A percentile compares a stretch with the other conserved stretches of the same genome.
These are phyloP conservation scores for Danionella cerebrum DNA, from an alignment of 2,113 vertebrate genomes.

Conservation along the genomic window DNA sequence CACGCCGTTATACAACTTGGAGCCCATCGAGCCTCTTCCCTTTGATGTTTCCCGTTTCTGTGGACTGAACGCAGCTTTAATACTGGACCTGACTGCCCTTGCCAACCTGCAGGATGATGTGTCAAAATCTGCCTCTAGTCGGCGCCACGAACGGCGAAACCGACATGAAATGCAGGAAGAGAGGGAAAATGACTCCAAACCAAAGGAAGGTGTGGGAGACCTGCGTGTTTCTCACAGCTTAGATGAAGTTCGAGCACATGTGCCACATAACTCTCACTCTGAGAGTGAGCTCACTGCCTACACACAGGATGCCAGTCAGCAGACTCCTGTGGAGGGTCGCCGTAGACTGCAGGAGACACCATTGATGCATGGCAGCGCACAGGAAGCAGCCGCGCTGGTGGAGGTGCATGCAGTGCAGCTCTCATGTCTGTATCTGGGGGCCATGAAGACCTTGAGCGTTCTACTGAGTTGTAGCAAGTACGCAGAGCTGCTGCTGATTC, in stretches of 20 bases:
- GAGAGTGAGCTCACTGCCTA: slow-evolving; percentile 78
- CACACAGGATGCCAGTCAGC: slow-evolving; percentile 56
- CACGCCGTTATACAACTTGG: slow-evolving; percentile 96
- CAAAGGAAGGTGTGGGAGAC: slow-evolving; percentile 54
- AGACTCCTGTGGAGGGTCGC: slow-evolving; percentile 27
- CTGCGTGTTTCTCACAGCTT: slow-evolving; percentile 65
- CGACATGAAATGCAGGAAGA: slow-evolving; percentile 53
- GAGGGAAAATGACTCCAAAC: slow-evolving; percentile 40
- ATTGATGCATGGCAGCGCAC: slow-evolving; percentile 71
- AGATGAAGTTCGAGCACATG: slow-evolving; percentile 76
- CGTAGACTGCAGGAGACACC: slow-evolving; percentile 72
- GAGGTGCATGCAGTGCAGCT: slow-evolving; percentile 91
- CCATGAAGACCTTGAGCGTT: slow-evolving; percentile 91
- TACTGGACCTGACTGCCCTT: slow-evolving; percentile 93
- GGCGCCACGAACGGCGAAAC: slow-evolving; percentile 73
- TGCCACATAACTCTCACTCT: slow-evolving; percentile 63
- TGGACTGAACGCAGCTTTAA: slow-evolving; percentile 84
- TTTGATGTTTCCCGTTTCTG: slow-evolving; percentile 92
- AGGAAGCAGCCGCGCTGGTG: slow-evolving; percentile 72
- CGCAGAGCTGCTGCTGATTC: slow-evolving; percentile 87
- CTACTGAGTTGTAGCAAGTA: slow-evolving; percentile 97
- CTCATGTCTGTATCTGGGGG: slow-evolving; percentile 91
- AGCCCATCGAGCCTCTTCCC: slow-evolving; percentile 90
- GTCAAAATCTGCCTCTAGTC: slow-evolving; percentile 67
- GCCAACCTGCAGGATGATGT: slow-evolving; percentile 86